Base-by-base conservation (phyloP, 1,140 invertebrate genomes). In the Dolichoris vasculosae region DNA sequence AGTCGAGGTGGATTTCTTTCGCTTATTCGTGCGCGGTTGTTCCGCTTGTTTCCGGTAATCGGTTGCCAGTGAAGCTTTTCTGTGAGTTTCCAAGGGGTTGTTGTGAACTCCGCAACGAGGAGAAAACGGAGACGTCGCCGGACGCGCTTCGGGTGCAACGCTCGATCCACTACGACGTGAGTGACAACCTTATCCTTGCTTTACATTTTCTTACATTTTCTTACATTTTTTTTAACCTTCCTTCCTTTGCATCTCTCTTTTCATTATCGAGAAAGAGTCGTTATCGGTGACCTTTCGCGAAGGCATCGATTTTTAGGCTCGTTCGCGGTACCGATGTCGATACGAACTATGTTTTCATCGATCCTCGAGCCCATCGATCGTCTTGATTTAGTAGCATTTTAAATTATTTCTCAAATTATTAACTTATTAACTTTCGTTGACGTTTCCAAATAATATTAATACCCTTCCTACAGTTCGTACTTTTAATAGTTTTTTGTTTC, bases 71-170 rank as follows among this genome's bases (percentile, higher is more conserved):
- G 67, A 15, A 63, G 38, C 86, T 71, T 82, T 26, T 67, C 76
- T 75, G 69, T 76, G 55, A 75, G 48, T 75, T n/a, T 85, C n/a
- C 23, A 75, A 23, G 77, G 51, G 67, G 48, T 85, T 85, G 77
- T 30, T 46, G 80, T 67, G 20, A 40, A 80, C 32, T n/a, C 64
- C 63, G 64, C 26, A 20, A 43, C 35, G 63, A 15, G 9, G 32
- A 7, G 9, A 40, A 9, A 26, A 55, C 80, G 20, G 48, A 55
- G 30, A 76, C 48, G 48, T 63, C 48, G 82, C 13, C 46, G 43
- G 20, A 43, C 17, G 23, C 23, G 38, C 9, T 32, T 77, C 82
- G 82, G 69, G 69, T 83, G 73, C 82, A 40, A 73, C 35, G 32
- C n/a, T 17, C 23, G 13, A 38, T 13, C 30, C 17, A n/a, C 40